A percentile compares a stretch with the other conserved stretches of the same genome.
Conservation (phyloP, 2,797 vertebrate genomes). For the Chelon auratus region DNA sequence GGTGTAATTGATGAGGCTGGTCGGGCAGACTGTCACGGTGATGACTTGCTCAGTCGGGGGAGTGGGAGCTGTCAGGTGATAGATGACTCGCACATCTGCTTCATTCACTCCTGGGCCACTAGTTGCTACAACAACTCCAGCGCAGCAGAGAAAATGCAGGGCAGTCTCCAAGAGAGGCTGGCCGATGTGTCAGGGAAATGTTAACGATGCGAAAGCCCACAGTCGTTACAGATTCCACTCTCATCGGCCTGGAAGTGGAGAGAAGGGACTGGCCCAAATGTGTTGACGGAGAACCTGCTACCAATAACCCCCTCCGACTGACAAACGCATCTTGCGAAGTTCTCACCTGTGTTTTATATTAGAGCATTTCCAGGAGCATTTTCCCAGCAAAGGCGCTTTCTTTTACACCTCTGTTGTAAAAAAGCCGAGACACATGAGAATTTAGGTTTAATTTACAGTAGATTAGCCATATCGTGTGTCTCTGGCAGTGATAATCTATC, state of each 20-base stretch:
- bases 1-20: slow-evolving; percentile 81
- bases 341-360: slow-evolving; percentile 67
- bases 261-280: slow-evolving; percentile 53
- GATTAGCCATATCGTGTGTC: slow-evolving; percentile 69
- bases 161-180: slow-evolving; percentile 87
- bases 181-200: slow-evolving; percentile 85
- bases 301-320: slow-evolving; percentile 65
- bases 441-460: slow-evolving; percentile 65
- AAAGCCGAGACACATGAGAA: slow-evolving; percentile 38
- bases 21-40: slow-evolving; percentile 85
- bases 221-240: slow-evolving; percentile 84
- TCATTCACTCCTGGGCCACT: slow-evolving; percentile 89
- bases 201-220: slow-evolving; percentile 88
- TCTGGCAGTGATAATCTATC: slow-evolving; percentile 57
- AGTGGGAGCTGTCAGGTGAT: slow-evolving; percentile 87
- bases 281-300: slow-evolving; percentile 74
- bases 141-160: slow-evolving; percentile 88
- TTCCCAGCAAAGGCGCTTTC: slow-evolving; percentile 21
- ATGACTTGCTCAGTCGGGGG: slow-evolving; percentile 90
- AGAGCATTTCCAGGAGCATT: slow-evolving; percentile 1
- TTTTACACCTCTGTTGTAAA: slow-evolving; percentile 11
- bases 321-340: slow-evolving; percentile 59
- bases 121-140: slow-evolving; percentile 93
- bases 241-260: slow-evolving; percentile 74
- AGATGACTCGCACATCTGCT: slow-evolving; percentile 90